Percentiles rank a stretch among this genome's conserved stretches.
These are phyloP conservation scores for Vollenhovia emeryi DNA, from an alignment of 1,140 invertebrate genomes.

Conservation along the genomic window DNA sequence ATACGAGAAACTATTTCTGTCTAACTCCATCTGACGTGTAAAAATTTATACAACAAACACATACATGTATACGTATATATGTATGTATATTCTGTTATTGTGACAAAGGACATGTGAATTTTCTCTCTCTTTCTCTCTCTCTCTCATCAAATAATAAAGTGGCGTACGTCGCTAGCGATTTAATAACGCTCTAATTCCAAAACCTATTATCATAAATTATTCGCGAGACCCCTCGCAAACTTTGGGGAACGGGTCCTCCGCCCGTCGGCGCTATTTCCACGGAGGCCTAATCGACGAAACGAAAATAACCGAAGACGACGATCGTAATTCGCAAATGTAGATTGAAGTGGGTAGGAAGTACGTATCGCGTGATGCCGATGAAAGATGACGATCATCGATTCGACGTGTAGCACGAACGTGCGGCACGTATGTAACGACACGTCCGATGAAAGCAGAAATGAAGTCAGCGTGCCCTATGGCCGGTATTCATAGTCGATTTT, in stretches of 20 bases:
- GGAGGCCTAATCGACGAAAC: background rate
- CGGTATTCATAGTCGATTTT: too few relatives aligned
- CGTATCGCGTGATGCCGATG: constrained; percentile 32
- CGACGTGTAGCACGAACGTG: background rate
- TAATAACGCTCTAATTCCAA: background rate
- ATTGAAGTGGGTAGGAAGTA: constrained; percentile 11
- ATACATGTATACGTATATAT: too few relatives aligned
- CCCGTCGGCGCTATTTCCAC: background rate
- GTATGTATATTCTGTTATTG: too few relatives aligned
- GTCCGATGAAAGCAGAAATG: background rate
- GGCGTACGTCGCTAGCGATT: background rate
- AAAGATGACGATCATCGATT: constrained; percentile 28
- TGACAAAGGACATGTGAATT: too few relatives aligned
- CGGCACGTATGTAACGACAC: background rate
- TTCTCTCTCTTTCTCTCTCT: too few relatives aligned
- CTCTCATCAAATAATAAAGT: background rate
- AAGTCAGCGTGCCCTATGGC: too few relatives aligned
- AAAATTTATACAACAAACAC: too few relatives aligned
- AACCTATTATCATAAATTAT: background rate
- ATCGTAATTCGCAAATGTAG: constrained; percentile 20
- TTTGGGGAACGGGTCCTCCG: background rate
- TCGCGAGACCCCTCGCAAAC: background rate
- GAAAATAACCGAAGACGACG: background rate
- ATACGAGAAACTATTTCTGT: too few relatives aligned
- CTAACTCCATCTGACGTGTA: too few relatives aligned